Percentiles rank a stretch among this genome's conserved stretches.
These are phyloP conservation scores for Drosophila monieri DNA, from an alignment of 2,888 invertebrate species.

Conservation along the genomic window DNA sequence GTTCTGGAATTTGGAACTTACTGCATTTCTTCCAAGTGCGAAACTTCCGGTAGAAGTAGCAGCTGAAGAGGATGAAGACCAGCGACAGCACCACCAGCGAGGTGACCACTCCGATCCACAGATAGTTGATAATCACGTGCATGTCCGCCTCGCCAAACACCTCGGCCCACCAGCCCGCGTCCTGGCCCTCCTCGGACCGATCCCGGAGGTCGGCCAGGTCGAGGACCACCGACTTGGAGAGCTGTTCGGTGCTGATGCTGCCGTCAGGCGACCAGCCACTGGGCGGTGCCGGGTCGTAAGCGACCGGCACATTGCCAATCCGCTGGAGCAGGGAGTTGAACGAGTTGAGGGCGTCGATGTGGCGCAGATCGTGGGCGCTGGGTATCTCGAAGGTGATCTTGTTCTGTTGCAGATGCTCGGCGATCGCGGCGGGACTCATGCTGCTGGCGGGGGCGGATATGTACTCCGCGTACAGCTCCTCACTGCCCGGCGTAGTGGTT, in stretches of 20 bases:
- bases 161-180: slow-evolving; percentile 60
- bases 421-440: slow-evolving; percentile 75
- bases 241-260: slow-evolving; percentile 81
- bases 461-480: slow-evolving; percentile 61
- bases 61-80: slow-evolving; percentile 83
- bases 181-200: slow-evolving; percentile 32
- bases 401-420: slow-evolving; percentile 80
- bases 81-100: slow-evolving; percentile 81
- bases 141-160: slow-evolving; percentile 82
- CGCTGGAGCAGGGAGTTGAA: slow-evolving; percentile 81
- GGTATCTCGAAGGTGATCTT: slow-evolving; percentile 84
- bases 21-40: slow-evolving; percentile 84
- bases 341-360: slow-evolving; percentile 82
- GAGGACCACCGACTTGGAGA: slow-evolving; percentile 81
- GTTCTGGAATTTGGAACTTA: slow-evolving; percentile 70
- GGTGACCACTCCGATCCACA: slow-evolving; percentile 84
- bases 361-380: slow-evolving; percentile 82
- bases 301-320: slow-evolving; percentile 64
- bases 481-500: slow-evolving; percentile 37
- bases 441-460: slow-evolving; percentile 72
- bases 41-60: slow-evolving; percentile 83
- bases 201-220: slow-evolving; percentile 80
- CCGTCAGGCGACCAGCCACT: slow-evolving; percentile 43
- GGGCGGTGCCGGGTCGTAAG: slow-evolving; percentile 49
- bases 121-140: slow-evolving; percentile 83